Evolutionary conservation across 2,888 invertebrate species (phyloP).

Genomic region (Nomada ruficornis): DNA sequence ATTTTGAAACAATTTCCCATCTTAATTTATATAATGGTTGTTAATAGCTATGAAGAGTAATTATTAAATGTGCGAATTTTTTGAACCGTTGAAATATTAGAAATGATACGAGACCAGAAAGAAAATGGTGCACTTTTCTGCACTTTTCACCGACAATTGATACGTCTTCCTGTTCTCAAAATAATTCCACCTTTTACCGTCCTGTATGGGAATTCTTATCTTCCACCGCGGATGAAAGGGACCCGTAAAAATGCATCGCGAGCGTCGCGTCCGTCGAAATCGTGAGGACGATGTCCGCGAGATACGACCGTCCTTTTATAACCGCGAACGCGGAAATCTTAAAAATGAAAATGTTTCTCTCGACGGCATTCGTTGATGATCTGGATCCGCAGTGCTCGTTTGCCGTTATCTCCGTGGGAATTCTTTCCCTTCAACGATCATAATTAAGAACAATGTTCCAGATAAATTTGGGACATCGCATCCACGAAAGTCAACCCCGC

Average conservation of each 20-base stretch:
- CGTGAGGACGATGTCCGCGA: conserved; percentile 68
- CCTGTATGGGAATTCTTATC: not conserved
- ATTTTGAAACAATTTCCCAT: no score
- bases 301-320: conserved; percentile 57
- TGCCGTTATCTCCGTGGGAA: conserved; percentile 60
- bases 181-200: not conserved
- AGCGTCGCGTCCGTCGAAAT: conserved; percentile 55
- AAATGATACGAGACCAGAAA: no score
- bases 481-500: not conserved
- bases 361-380: conserved; percentile 51
- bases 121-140: no score
- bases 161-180: no score
- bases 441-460: conserved; percentile 2
- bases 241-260: conserved; percentile 56
- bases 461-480: not conserved
- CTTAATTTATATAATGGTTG: no score
- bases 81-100: no score
- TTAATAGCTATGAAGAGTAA: no score
- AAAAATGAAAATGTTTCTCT: conserved; percentile 19
- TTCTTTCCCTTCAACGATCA: not conserved
- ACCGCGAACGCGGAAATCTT: conserved; percentile 66
- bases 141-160: no score
- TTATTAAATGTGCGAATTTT: no score
- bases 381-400: conserved; percentile 31
- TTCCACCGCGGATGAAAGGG: not conserved